phyloP scores from a whole-genome alignment of 2,113 vertebrate species.

The Tympanuchus pallidicinctus region DNA sequence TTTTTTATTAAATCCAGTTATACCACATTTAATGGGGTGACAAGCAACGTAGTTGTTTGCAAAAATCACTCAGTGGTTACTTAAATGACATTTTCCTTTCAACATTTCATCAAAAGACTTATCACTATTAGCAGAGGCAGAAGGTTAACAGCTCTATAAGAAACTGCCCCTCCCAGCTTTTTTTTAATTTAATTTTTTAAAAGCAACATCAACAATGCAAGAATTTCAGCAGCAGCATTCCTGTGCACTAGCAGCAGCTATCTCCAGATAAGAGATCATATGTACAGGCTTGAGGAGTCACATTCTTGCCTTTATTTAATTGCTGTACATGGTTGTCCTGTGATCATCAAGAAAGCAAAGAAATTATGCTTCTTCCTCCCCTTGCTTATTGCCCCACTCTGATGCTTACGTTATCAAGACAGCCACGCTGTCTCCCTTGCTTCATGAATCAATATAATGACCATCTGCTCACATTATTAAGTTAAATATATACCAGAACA shows the following conservation, averaged over 20 bases:
- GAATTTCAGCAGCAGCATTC: background rate
- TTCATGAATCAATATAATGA: constrained; percentile 28
- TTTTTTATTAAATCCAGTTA: background rate
- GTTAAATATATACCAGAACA: constrained; percentile 51
- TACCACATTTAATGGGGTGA: background rate
- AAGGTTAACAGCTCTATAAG: background rate
- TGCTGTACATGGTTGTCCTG: background rate
- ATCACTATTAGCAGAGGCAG: background rate
- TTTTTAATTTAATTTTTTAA: background rate
- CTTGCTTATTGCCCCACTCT: background rate
- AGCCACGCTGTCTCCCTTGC: constrained; percentile 8
- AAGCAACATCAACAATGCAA: background rate
- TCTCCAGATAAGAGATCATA: background rate
- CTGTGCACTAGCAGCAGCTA: background rate
- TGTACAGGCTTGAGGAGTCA: background rate
- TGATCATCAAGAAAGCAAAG: background rate
- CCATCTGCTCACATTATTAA: constrained; percentile 62
- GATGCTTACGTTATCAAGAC: background rate
- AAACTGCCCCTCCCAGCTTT: background rate
- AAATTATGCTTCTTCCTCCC: background rate
- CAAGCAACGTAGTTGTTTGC: background rate
- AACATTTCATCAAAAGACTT: background rate
- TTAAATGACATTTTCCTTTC: background rate
- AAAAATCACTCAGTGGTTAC: background rate
- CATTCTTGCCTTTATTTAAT: background rate